A percentile compares a stretch with the other conserved stretches of the same genome.
phyloP scores from a whole-genome alignment of 1,140 invertebrate species.

The Zaprionus ghesquierei region DNA sequence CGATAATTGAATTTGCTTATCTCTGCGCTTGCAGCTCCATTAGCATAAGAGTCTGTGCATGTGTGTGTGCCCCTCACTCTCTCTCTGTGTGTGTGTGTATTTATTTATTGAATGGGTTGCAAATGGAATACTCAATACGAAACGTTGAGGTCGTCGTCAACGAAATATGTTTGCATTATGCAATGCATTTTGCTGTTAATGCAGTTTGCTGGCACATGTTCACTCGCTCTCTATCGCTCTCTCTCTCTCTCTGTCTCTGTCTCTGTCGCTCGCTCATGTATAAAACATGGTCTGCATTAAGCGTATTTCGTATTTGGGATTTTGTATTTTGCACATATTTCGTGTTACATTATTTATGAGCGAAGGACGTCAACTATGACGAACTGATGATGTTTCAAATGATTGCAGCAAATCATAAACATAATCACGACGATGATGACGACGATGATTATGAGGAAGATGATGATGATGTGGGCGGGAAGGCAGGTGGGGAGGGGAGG shows the following conservation, averaged over 20 bases:
- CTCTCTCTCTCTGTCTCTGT: not conserved
- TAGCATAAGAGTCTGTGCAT: conserved; percentile 3
- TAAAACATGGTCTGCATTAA: conserved; percentile 50
- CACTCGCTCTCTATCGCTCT: not conserved
- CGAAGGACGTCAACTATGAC: conserved; percentile 35
- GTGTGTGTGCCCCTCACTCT: no score
- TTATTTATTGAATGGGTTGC: conserved; percentile 21
- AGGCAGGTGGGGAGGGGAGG: not conserved
- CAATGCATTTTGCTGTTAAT: conserved; percentile 42
- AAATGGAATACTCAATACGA: conserved; percentile 25
- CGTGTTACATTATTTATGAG: conserved; percentile 49
- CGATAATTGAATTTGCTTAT: conserved; percentile 46
- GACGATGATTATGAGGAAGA: conserved; percentile 2
- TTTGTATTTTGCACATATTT: conserved; percentile 35
- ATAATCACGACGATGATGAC: conserved; percentile 16
- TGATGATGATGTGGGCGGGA: no score
- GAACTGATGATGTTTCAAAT: conserved; percentile 43
- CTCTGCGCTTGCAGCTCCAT: conserved; percentile 21
- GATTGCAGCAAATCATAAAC: conserved; percentile 42
- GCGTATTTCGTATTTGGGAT: conserved; percentile 46
- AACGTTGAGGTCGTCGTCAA: conserved; percentile 8
- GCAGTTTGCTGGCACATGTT: conserved; percentile 24
- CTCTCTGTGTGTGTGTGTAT: not conserved
- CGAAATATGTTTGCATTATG: conserved; percentile 46
- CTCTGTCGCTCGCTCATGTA: conserved; percentile 14